These are phyloP conservation scores for Ormyrus rosae DNA, from an alignment of 2,888 invertebrate genomes.

Conservation along the genomic window DNA sequence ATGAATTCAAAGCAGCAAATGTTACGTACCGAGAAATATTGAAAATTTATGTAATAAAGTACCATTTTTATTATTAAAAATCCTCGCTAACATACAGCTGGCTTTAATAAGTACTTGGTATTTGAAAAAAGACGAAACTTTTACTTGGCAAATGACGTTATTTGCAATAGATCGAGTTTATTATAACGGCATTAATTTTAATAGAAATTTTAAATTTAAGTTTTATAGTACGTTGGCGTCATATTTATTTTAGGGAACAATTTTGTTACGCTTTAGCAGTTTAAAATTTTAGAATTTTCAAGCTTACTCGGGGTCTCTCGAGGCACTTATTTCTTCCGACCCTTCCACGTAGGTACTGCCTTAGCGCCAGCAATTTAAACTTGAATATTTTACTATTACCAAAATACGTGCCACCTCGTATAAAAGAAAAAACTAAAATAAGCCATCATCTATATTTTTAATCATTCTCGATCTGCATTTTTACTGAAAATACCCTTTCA, in stretches of 20 bases:
- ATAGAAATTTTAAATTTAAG: background rate
- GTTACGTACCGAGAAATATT: too few relatives aligned
- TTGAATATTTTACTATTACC: slow-evolving; percentile 24
- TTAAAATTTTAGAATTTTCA: slow-evolving; percentile 34
- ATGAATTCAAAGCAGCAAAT: too few relatives aligned
- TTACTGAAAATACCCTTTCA: too few relatives aligned
- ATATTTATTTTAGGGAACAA: background rate
- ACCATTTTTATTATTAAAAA: too few relatives aligned
- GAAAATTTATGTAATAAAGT: too few relatives aligned
- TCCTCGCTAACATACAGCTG: too few relatives aligned
- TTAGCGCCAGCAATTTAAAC: slow-evolving; percentile 29
- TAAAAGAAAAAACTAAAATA: slow-evolving; percentile 8
- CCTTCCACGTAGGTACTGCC: background rate
- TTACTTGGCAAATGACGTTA: too few relatives aligned
- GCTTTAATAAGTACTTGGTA: too few relatives aligned
- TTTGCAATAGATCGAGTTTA: too few relatives aligned
- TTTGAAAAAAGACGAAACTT: too few relatives aligned
- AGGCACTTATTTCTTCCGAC: slow-evolving; percentile 24
- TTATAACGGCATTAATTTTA: too few relatives aligned
- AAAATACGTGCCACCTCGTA: background rate
- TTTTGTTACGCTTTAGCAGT: background rate
- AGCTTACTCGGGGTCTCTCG: slow-evolving; percentile 14
- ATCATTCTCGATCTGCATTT: too few relatives aligned
- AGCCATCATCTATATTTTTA: background rate
- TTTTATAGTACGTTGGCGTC: background rate